Base-by-base conservation (phyloP, 1,140 invertebrate genomes). In the Neuroterus valhalla region DNA sequence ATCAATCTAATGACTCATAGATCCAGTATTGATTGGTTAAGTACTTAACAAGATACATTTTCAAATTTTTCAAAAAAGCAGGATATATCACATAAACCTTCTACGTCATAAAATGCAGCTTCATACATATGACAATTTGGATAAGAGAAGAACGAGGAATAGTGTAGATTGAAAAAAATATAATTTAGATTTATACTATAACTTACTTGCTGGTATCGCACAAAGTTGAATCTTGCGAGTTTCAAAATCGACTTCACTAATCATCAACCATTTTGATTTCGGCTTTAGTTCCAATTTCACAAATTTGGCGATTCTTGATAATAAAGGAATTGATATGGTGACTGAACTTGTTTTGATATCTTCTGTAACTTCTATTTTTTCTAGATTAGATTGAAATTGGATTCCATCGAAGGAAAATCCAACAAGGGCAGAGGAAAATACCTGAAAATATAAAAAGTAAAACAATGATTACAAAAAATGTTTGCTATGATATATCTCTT, bases 241-340 rank as follows among this genome's bases (percentile, higher is more conserved):
- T 78, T 94, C 93, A 80, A 96, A 96, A 4, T 92, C 93, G 72
- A 98, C 92, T 90, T 98, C 97, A 86, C 96, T 97, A 76, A 98
- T 93, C 62, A 98, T 91, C 68, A 98, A 93, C 96, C 96, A 98
- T 82, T 94, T 93, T n/a, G 94, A 91, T 46, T 94, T 93, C 84
- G 96, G 97, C 81, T 92, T 93, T 2, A 98, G 91, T 84, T 95
- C 93, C 44, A 97, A 78, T 86, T 94, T 95, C 52, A 97, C 91
- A 83, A 93, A 96, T 81, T 92, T 92, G 1, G 94, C 96, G 15
- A 96, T 91, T 72, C 94, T 92, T 81, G 95, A 93, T 77, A 94
- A 91, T 5, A 98, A 89, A 55, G 94, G 92, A 52, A 98, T 94
- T 70, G 93, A 91, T 78, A 94, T 91, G 17, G 17, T 94, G 87